phyloP scores from a whole-genome alignment of 1,140 invertebrate genomes.

The Bombus polaris region DNA sequence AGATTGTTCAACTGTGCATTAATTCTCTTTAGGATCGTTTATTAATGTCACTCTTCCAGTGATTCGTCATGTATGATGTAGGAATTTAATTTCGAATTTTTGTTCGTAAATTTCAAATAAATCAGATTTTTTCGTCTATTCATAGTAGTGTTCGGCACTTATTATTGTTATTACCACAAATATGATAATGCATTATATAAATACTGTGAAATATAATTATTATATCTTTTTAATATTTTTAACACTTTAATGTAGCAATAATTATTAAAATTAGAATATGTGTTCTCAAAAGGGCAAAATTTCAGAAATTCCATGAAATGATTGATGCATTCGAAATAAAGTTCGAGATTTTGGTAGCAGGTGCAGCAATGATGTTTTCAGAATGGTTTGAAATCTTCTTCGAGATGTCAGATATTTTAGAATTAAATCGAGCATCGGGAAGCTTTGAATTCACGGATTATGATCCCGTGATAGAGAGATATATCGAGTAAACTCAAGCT shows the following conservation, averaged over 20 bases:
- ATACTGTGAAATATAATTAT: no score
- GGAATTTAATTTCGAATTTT: neutral
- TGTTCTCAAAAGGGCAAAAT: neutral
- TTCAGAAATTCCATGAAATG: neutral
- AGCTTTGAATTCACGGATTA: slow-evolving; percentile 11
- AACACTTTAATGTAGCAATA: neutral
- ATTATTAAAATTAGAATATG: no score
- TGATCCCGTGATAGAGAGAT: neutral
- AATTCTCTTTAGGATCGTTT: no score
- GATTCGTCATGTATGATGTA: no score
- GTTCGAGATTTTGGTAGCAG: neutral
- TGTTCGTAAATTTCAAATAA: neutral
- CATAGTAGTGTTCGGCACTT: no score
- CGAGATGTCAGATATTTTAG: neutral
- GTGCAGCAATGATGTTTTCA: neutral
- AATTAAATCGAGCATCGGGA: neutral
- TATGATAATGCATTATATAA: neutral
- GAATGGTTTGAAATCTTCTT: no score
- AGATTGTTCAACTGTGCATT: neutral
- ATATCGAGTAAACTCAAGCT: neutral
- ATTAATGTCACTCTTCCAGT: no score
- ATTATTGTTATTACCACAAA: neutral
- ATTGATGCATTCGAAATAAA: neutral
- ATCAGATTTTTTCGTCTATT: no score
- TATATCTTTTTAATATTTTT: neutral